Percentiles rank a stretch among this genome's conserved stretches.
Evolutionary conservation across 35 echinoderm and acorn worm species (phyloP).

Genomic region (Anneissia japonica): DNA sequence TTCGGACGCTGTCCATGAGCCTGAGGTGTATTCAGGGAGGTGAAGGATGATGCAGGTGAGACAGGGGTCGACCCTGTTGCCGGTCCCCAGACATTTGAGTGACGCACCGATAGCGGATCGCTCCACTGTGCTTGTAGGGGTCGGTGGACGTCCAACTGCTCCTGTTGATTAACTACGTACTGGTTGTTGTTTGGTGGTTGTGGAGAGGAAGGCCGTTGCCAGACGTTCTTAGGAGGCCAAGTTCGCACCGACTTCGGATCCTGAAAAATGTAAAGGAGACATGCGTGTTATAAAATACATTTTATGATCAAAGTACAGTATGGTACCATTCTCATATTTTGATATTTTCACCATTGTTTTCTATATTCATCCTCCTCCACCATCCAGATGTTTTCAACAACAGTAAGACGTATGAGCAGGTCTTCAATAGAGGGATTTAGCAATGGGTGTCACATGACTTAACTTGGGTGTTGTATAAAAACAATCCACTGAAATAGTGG

Average conservation of each 20-base stretch:
- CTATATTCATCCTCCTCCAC: too few relatives aligned
- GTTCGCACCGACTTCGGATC: slow-evolving; percentile 85
- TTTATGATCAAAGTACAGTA: too few relatives aligned
- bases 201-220: slow-evolving; percentile 64
- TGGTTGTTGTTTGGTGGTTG: slow-evolving; percentile 31
- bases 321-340: too few relatives aligned
- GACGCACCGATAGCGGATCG: slow-evolving; percentile 70
- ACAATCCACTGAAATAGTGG: too few relatives aligned
- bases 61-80: slow-evolving; percentile 77
- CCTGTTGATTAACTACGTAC: slow-evolving; percentile 13
- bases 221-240: slow-evolving; percentile 90
- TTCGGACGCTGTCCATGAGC: slow-evolving; percentile 9
- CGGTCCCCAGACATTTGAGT: slow-evolving; percentile 57
- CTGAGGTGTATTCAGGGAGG: slow-evolving; percentile 22
- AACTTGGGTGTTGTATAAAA: too few relatives aligned
- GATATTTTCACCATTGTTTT: too few relatives aligned
- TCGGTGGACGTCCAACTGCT: slow-evolving; percentile 78
- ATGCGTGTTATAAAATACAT: too few relatives aligned
- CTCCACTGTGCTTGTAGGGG: slow-evolving; percentile 91
- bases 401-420: too few relatives aligned
- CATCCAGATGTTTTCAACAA: too few relatives aligned
- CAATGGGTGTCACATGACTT: too few relatives aligned
- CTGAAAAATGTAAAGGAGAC: too few relatives aligned
- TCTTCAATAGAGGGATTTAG: too few relatives aligned
- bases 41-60: slow-evolving; percentile 69